Conservation (phyloP, 2,797 vertebrate species). For the Lemur catta region DNA sequence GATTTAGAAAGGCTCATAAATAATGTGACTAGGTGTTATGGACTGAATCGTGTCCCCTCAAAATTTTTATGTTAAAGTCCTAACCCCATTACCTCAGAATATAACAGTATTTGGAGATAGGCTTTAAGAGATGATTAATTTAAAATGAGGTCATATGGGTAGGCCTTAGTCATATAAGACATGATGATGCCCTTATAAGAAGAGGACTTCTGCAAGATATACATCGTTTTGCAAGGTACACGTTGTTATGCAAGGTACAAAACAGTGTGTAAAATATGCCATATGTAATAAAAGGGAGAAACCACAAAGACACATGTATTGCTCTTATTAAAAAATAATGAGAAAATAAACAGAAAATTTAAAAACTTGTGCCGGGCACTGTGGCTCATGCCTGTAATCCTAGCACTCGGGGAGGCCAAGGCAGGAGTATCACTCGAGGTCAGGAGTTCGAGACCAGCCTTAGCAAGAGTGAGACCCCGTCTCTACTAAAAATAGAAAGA, state of each 20-base stretch:
- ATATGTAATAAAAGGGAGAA: not conserved
- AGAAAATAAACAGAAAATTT: not conserved
- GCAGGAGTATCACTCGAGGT: too few species aligned
- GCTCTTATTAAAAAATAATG: not conserved
- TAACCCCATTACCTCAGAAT: not conserved
- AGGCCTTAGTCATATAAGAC: not conserved
- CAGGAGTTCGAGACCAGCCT: too few species aligned
- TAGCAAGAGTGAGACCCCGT: too few species aligned
- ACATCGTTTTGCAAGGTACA: not conserved
- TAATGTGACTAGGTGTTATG: not conserved
- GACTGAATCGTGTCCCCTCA: not conserved
- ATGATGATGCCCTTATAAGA: not conserved
- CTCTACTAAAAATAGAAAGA: too few species aligned
- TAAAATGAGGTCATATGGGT: not conserved
- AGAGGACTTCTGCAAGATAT: not conserved
- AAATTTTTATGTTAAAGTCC: not conserved
- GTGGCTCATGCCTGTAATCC: too few species aligned
- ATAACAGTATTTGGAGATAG: not conserved
- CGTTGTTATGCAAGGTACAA: not conserved
- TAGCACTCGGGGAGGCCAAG: too few species aligned
- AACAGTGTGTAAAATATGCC: not conserved
- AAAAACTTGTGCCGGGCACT: not conserved
- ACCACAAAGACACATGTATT: not conserved
- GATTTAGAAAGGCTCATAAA: not conserved
- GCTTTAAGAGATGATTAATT: not conserved